phyloP scores from a whole-genome alignment of 2,888 invertebrate genomes.

The Ceriagrion tenellum region DNA sequence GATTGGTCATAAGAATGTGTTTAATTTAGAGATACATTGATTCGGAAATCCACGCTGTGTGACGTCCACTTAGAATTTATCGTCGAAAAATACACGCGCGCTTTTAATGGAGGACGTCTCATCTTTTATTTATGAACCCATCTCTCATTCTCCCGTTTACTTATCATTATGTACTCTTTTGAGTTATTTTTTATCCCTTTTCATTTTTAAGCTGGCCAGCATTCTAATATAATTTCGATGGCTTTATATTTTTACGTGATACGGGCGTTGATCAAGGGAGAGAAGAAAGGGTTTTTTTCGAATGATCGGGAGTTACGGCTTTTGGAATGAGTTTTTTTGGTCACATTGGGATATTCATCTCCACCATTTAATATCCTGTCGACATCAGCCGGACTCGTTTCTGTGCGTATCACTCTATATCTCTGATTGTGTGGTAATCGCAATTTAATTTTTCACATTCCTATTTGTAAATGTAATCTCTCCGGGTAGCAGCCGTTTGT shows the following conservation, averaged over 20 bases:
- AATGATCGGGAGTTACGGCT: not conserved
- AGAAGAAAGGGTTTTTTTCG: not conserved
- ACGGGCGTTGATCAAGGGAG: not conserved
- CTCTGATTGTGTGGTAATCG: not conserved
- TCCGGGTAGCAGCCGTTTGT: not conserved
- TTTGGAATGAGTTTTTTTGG: not conserved
- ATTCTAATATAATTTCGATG: conserved; percentile 23
- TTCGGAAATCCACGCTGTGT: not conserved
- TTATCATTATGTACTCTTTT: not conserved
- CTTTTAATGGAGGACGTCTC: not conserved
- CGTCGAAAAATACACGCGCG: not conserved
- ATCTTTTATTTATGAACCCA: conserved; percentile 27
- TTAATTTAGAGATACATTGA: not conserved
- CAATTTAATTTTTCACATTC: not conserved
- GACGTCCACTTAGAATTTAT: not conserved
- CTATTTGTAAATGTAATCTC: not conserved
- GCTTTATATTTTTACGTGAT: not conserved
- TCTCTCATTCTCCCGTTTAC: conserved; percentile 1
- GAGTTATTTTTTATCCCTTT: not conserved
- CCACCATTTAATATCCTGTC: not conserved
- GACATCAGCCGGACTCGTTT: not conserved
- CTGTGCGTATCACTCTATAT: not conserved
- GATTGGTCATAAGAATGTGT: not conserved
- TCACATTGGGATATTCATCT: not conserved
- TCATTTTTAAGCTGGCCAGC: not conserved